Evolutionary conservation across 2,888 invertebrate species (phyloP), one percentile per base, ranked within the genome.

Genomic region (Mesochorus sp.): DNA sequence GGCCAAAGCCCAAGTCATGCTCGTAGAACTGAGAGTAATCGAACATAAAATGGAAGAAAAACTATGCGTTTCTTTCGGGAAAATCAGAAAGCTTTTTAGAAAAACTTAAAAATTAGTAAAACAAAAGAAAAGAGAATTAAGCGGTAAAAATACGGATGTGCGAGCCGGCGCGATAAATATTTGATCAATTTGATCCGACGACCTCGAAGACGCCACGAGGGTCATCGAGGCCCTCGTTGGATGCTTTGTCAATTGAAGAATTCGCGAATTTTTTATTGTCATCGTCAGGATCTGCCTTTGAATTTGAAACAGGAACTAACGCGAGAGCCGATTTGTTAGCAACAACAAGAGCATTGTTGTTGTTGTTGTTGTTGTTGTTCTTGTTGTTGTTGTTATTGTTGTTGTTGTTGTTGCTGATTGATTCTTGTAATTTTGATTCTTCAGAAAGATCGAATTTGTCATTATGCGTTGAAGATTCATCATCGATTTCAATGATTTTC

Each of bases 331-430:
- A 47, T 19, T 76, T 42, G 47, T 68, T 76, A 62, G 8, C 64
- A 34, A 76, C 53, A 64, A 34, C 14, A 67, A 26, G 71, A n/a
- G n/a, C n/a, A n/a, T n/a, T n/a, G n/a, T 76, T 75, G 62, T 84
- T 84, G 77, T 83, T 82, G 44, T 85, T 82, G 12, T 68, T 67
- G 76, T 85, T 81, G 21, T 24, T 44, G 2, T 55, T n/a, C 26
- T 70, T 47, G 44, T 51, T 59, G 2, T 55, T n/a, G 26, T 70
- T 47, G 44, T 51, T 59, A n/a, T n/a, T n/a, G n/a, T 76, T 75
- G 62, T 84, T 84, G 77, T 83, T 82, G 44, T 85, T 82, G 12
- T 68, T 67, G 76, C 84, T 81, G 21, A n/a, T 24, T 44, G 2
- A 55, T n/a, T 31, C 66, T 47, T 37, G 42, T 59, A 3, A 59